phyloP scores from a whole-genome alignment of 2,797 vertebrate species.

The Rostrhamus sociabilis region DNA sequence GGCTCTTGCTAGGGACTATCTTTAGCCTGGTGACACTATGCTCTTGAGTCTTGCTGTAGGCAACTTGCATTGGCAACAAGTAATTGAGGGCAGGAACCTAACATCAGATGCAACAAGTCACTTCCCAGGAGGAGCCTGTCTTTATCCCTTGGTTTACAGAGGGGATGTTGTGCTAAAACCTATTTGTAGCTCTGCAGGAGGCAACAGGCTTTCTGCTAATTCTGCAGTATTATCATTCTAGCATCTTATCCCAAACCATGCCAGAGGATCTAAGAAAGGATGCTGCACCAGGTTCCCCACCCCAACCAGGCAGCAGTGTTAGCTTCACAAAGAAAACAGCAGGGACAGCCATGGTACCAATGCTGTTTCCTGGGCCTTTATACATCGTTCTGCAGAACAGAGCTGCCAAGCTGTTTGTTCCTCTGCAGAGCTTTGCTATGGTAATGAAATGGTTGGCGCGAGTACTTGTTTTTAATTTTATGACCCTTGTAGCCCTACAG shows the following conservation, averaged over 20 bases:
- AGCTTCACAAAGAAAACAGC: background rate
- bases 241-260: background rate
- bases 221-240: background rate
- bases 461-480: background rate
- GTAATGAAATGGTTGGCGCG: background rate
- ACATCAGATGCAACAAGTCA: accelerated
- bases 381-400: background rate
- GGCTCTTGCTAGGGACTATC: background rate
- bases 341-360: background rate
- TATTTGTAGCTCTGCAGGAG: background rate
- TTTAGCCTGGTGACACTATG: background rate
- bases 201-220: background rate
- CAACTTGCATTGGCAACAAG: accelerated
- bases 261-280: background rate
- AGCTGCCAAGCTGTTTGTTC: background rate
- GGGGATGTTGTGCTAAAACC: background rate
- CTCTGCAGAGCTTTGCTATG: background rate
- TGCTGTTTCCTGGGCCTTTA: background rate
- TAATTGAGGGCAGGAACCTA: background rate
- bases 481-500: background rate
- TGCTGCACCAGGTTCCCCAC: background rate
- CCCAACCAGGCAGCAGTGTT: background rate
- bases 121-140: background rate
- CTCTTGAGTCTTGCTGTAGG: background rate
- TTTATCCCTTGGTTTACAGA: background rate